Evolutionary conservation across 2,113 vertebrate species (phyloP).

Genomic region (Notarius quadriscutis): DNA sequence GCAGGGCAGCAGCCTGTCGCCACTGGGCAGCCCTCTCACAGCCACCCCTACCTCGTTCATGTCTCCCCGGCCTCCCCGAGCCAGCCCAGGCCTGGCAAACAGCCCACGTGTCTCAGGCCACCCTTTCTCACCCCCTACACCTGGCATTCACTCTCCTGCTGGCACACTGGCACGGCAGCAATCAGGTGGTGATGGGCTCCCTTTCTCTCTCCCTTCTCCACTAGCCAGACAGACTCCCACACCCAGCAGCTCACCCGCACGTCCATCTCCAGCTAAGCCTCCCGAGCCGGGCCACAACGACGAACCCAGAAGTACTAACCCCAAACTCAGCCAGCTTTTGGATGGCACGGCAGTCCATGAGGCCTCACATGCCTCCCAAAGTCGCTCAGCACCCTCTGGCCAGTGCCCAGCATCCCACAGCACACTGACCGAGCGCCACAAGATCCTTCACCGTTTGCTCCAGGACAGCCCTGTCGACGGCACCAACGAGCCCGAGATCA

Average conservation of each 20-base stretch:
- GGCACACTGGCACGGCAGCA: slow-evolving; percentile 77
- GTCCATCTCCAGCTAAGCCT: slow-evolving; percentile 74
- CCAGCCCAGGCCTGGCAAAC: slow-evolving; percentile 79
- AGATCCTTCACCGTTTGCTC: slow-evolving; percentile 90
- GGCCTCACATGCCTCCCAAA: slow-evolving; percentile 59
- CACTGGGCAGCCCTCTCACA: slow-evolving; percentile 83
- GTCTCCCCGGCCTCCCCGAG: slow-evolving; percentile 84
- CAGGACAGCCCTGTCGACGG: slow-evolving; percentile 85
- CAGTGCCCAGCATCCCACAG: slow-evolving; percentile 90
- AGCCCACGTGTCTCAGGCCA: slow-evolving; percentile 80
- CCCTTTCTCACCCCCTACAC: slow-evolving; percentile 85
- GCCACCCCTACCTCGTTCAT: slow-evolving; percentile 87
- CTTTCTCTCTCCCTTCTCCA: slow-evolving; percentile 79
- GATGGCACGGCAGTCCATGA: slow-evolving; percentile 72
- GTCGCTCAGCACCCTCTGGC: slow-evolving; percentile 62
- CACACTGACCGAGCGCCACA: slow-evolving; percentile 89
- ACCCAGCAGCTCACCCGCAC: slow-evolving; percentile 65
- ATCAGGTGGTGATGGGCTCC: slow-evolving; percentile 67
- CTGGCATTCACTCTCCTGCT: slow-evolving; percentile 80
- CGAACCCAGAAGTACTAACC: slow-evolving; percentile 60
- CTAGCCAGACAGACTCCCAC: slow-evolving; percentile 75
- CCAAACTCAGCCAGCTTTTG: slow-evolving; percentile 84
- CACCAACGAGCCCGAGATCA: slow-evolving; percentile 70
- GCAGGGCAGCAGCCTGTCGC: slow-evolving; percentile 75
- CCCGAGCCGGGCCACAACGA: slow-evolving; percentile 49